These are phyloP conservation scores for Pseudorasbora parva DNA, from an alignment of 2,113 vertebrate genomes.

Conservation along the genomic window DNA sequence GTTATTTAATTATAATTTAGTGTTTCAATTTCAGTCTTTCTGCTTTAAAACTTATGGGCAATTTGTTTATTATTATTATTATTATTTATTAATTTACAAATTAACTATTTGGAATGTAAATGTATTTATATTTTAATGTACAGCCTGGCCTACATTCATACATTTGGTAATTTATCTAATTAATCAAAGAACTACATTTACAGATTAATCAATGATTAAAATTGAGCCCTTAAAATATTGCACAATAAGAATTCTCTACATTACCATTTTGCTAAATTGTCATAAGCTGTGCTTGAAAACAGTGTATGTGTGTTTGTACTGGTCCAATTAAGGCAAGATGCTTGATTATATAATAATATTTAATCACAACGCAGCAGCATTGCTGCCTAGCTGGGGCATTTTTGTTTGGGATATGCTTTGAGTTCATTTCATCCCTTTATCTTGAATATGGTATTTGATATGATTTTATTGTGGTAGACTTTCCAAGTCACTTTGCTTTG, in stretches of 20 bases:
- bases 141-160: background rate
- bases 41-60: background rate
- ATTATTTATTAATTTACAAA: too few relatives aligned
- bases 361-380: background rate
- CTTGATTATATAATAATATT: conserved; percentile 39
- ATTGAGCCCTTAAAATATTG: too few relatives aligned
- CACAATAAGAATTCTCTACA: background rate
- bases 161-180: background rate
- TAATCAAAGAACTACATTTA: background rate
- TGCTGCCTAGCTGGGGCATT: background rate
- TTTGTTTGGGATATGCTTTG: background rate
- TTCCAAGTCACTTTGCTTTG: too few relatives aligned
- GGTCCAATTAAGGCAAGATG: background rate
- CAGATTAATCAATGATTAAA: background rate
- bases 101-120: background rate
- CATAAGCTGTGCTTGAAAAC: background rate
- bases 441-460: background rate
- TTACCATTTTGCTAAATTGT: background rate
- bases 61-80: background rate
- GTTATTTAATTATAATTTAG: background rate
- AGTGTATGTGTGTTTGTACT: background rate
- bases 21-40: background rate
- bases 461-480: background rate
- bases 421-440: background rate
- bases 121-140: background rate